phyloP scores from a whole-genome alignment of 2,113 vertebrate species.

The Lophotis ruficrista region DNA sequence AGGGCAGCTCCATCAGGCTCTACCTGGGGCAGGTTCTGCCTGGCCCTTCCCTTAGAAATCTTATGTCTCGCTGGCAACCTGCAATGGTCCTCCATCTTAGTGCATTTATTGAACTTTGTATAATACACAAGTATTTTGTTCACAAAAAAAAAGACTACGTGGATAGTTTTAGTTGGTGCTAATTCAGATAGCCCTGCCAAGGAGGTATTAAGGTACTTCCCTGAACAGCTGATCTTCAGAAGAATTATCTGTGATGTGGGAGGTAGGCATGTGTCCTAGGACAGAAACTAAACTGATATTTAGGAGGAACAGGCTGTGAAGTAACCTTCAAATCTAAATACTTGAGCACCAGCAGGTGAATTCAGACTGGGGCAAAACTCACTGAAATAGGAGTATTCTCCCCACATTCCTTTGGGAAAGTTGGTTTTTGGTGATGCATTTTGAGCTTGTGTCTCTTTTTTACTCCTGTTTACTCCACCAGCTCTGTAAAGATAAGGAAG shows the following conservation, averaged over 20 bases:
- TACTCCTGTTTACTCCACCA: not conserved
- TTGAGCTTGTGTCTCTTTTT: not conserved
- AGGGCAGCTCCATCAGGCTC: not conserved
- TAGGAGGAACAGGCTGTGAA: not conserved
- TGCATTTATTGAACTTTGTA: not conserved
- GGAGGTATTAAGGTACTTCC: not conserved
- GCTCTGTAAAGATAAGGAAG: not conserved
- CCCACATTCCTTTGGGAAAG: not conserved
- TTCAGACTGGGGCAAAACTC: not conserved
- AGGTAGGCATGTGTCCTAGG: not conserved
- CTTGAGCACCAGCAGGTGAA: not conserved
- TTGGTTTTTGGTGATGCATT: not conserved
- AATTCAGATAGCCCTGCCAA: not conserved
- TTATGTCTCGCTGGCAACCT: not conserved
- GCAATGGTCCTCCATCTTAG: not conserved
- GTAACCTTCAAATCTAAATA: not conserved
- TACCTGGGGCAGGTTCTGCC: not conserved
- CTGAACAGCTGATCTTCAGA: not conserved
- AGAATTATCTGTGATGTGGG: not conserved
- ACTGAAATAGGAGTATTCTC: not conserved
- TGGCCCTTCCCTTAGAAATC: not conserved
- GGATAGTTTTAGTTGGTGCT: not conserved
- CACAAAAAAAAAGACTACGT: not conserved
- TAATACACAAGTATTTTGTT: not conserved
- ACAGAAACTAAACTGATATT: not conserved